Evolutionary conservation across 2,888 invertebrate species (phyloP).

Genomic region (Xestia xanthographa): DNA sequence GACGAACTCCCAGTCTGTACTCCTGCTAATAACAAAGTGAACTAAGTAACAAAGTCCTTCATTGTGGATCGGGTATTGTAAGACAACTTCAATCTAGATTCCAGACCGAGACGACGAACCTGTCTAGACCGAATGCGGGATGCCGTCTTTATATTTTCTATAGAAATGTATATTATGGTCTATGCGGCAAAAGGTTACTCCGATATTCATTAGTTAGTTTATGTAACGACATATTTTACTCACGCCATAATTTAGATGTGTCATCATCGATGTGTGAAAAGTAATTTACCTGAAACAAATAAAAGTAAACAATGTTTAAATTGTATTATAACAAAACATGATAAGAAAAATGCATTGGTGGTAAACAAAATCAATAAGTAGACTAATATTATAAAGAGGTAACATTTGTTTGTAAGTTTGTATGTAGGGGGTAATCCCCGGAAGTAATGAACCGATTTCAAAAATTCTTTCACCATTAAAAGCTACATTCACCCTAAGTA

Average conservation of each 20-base stretch:
- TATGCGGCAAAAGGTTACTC: constrained; percentile 35
- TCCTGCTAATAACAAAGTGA: constrained; percentile 26
- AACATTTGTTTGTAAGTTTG: too few species aligned
- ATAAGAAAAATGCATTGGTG: neutral
- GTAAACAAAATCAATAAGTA: neutral
- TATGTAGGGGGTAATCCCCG: too few species aligned
- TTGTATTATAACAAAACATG: neutral
- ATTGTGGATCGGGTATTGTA: constrained; percentile 40
- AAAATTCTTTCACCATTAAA: too few species aligned
- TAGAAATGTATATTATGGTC: constrained; percentile 15
- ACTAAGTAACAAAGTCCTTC: constrained; percentile 11
- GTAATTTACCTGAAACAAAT: constrained; percentile 67
- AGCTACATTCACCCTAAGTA: too few species aligned
- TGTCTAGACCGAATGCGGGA: constrained; percentile 64
- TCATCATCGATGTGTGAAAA: constrained; percentile 3
- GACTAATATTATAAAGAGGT: too few species aligned
- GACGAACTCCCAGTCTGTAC: neutral
- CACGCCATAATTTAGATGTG: neutral
- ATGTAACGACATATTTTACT: constrained; percentile 13
- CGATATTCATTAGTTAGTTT: neutral
- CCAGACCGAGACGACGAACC: constrained; percentile 56
- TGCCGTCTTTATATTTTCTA: constrained; percentile 44
- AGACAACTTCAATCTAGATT: constrained; percentile 58
- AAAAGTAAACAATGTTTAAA: constrained; percentile 28
- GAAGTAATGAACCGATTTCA: too few species aligned